Percentiles rank a stretch among this genome's conserved stretches.
These are phyloP conservation scores for Brotula barbata DNA, from an alignment of 2,797 vertebrate genomes.

Conservation along the genomic window DNA sequence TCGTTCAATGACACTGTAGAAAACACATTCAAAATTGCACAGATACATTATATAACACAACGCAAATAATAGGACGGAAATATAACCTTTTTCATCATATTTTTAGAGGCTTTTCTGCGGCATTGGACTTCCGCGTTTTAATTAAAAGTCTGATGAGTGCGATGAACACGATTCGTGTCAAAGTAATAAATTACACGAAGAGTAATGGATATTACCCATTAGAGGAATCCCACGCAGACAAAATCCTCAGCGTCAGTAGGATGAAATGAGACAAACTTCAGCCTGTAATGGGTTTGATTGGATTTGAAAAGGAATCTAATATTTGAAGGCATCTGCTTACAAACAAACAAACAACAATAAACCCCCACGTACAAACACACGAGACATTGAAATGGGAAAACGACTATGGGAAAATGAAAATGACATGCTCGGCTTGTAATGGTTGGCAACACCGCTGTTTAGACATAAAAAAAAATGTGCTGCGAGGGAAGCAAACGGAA, in stretches of 20 bases:
- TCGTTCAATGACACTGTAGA: background rate
- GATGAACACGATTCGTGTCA: slow-evolving; percentile 53
- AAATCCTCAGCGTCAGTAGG: slow-evolving; percentile 31
- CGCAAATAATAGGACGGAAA: background rate
- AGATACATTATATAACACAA: background rate
- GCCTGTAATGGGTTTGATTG: slow-evolving; percentile 8
- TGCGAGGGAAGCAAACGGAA: background rate
- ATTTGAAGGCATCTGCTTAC: background rate
- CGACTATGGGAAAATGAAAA: slow-evolving; percentile 25
- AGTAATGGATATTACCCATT: slow-evolving; percentile 60
- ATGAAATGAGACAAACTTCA: slow-evolving; percentile 19
- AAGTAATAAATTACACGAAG: slow-evolving; percentile 60
- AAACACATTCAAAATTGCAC: slow-evolving; percentile 8
- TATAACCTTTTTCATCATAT: background rate
- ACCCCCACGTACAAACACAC: background rate
- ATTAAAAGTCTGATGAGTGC: slow-evolving; percentile 54
- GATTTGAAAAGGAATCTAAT: background rate
- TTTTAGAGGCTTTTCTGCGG: slow-evolving; percentile 15
- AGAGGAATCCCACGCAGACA: slow-evolving; percentile 43
- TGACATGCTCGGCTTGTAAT: slow-evolving; percentile 51
- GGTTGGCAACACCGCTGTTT: slow-evolving; percentile 37
- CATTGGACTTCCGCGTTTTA: slow-evolving; percentile 48
- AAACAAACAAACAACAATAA: background rate
- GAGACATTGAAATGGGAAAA: slow-evolving; percentile 13
- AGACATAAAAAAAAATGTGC: slow-evolving; percentile 49